phyloP scores from a whole-genome alignment of 2,888 invertebrate species.

The Tetheella fluctuosa region DNA sequence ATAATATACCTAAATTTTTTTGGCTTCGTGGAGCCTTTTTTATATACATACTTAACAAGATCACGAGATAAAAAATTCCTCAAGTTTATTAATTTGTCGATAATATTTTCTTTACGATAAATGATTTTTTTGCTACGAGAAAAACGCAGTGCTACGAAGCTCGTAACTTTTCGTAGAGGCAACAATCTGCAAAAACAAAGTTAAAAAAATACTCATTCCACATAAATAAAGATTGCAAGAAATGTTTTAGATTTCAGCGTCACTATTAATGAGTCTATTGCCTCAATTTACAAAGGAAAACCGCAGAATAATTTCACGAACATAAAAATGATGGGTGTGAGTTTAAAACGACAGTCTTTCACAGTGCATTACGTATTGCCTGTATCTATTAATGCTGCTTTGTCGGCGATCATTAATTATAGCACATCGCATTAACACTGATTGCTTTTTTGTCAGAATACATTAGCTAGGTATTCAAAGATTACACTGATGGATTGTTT shows the following conservation, averaged over 20 bases:
- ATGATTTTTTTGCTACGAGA: not conserved
- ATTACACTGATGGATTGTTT: slow-evolving; percentile 3
- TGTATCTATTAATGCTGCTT: not conserved
- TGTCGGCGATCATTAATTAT: slow-evolving; percentile 9
- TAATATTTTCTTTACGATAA: too few species aligned
- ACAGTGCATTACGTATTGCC: slow-evolving; percentile 1
- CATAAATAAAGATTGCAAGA: too few species aligned
- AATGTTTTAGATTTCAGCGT: not conserved
- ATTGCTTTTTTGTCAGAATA: slow-evolving; percentile 10
- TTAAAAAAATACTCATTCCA: too few species aligned
- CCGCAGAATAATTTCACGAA: not conserved
- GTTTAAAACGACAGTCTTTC: not conserved
- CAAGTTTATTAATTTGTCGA: too few species aligned
- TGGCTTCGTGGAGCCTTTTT: too few species aligned
- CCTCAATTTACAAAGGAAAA: not conserved
- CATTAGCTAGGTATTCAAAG: slow-evolving; percentile 11
- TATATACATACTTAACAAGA: too few species aligned
- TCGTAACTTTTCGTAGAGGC: not conserved
- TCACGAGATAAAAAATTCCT: too few species aligned
- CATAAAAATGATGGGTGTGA: not conserved
- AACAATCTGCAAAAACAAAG: not conserved
- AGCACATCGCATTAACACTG: slow-evolving; percentile 14
- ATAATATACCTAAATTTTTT: too few species aligned
- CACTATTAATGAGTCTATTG: not conserved
- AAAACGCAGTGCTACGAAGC: not conserved